Conservation (phyloP, 2,797 vertebrate genomes). For the Cetoscarus ocellatus region DNA sequence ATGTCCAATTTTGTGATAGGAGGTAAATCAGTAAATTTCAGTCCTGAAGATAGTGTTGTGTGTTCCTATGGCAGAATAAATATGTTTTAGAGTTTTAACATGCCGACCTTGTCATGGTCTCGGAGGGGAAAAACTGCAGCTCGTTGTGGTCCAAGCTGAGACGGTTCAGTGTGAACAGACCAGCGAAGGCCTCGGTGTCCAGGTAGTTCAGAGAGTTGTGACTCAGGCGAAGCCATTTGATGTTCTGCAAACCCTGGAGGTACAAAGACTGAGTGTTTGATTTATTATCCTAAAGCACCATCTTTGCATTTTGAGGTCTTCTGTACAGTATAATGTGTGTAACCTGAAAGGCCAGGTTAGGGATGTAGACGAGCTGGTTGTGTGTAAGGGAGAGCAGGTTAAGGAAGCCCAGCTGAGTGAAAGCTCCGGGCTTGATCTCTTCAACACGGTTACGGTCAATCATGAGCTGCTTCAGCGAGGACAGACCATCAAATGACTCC, state of each 20-base stretch:
- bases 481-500: slow-evolving; percentile 93
- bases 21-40: too few relatives aligned
- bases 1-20: too few relatives aligned
- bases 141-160: slow-evolving; percentile 95
- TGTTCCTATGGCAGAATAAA: neutral
- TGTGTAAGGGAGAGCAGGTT: slow-evolving; percentile 89
- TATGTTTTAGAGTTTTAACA: neutral
- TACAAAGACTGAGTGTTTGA: neutral
- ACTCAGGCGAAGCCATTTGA: slow-evolving; percentile 91
- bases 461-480: slow-evolving; percentile 89
- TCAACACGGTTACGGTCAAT: slow-evolving; percentile 90
- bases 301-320: neutral
- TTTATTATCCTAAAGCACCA: rapidly evolving
- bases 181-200: slow-evolving; percentile 89
- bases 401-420: slow-evolving; percentile 90
- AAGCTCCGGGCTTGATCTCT: slow-evolving; percentile 93
- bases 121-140: slow-evolving; percentile 91
- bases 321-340: neutral
- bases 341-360: slow-evolving; percentile 94
- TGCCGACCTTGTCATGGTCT: slow-evolving; percentile 89
- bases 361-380: slow-evolving; percentile 93
- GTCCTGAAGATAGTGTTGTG: too few relatives aligned
- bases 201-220: slow-evolving; percentile 93
- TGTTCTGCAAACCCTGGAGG: slow-evolving; percentile 87
- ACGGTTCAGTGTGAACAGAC: slow-evolving; percentile 88